Evolutionary conservation across 2,797 vertebrate genomes (phyloP).

Genomic region (Mormyrops boulengeri): DNA sequence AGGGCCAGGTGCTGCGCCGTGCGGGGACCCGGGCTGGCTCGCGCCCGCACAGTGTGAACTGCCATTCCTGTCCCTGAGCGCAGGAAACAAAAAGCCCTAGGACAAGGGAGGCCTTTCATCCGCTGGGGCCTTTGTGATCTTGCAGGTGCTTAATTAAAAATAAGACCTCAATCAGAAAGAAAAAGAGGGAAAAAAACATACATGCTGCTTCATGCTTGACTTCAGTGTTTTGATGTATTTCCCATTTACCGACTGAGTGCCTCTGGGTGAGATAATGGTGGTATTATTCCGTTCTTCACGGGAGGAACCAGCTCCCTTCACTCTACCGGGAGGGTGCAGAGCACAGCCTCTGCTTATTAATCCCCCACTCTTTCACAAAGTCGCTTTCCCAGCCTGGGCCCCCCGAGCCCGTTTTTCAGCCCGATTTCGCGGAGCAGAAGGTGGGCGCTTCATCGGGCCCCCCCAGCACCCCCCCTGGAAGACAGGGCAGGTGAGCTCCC

Average conservation of each 20-base stretch:
- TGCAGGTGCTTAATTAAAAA: conserved; percentile 49
- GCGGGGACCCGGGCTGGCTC: conserved; percentile 28
- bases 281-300: conserved; percentile 26
- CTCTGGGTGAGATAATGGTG: conserved; percentile 37
- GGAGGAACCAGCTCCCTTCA: conserved; percentile 14
- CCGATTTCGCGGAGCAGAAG: neutral
- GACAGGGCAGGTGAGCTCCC: neutral
- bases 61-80: conserved; percentile 22
- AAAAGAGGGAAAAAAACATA: conserved; percentile 21
- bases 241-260: conserved; percentile 24
- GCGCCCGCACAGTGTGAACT: conserved; percentile 24
- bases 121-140: conserved; percentile 36
- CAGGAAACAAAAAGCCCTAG: conserved; percentile 18
- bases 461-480: neutral
- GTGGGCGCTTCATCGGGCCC: neutral
- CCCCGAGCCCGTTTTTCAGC: neutral
- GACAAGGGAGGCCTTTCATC: conserved; percentile 35
- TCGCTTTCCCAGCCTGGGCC: neutral
- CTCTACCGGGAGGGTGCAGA: conserved; percentile 13
- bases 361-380: conserved; percentile 19
- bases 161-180: conserved; percentile 36
- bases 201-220: conserved; percentile 27
- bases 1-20: conserved; percentile 38
- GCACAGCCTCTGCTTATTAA: conserved; percentile 20
- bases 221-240: conserved; percentile 24